Percentiles rank a stretch among this genome's conserved stretches.
These are phyloP conservation scores for Carposina sasakii DNA, from an alignment of 1,140 invertebrate genomes.

Conservation along the genomic window DNA sequence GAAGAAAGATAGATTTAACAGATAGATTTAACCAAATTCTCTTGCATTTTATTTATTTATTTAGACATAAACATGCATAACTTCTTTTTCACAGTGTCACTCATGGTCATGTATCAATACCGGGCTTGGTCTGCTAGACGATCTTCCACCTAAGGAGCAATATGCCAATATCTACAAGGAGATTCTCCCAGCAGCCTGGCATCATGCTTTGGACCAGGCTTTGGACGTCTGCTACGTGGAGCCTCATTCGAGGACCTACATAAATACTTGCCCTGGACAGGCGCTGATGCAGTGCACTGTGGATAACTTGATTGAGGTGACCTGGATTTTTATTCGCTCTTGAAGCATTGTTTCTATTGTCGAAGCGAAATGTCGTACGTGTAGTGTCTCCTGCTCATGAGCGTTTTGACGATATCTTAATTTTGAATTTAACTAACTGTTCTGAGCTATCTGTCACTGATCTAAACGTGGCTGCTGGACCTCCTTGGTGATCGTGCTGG, in stretches of 20 bases:
- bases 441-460: no score
- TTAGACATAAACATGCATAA: no score
- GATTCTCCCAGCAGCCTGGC: conserved; percentile 34
- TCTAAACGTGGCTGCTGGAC: no score
- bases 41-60: no score
- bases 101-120: conserved; percentile 47
- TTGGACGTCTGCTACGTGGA: conserved; percentile 36
- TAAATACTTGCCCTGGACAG: conserved; percentile 49
- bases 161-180: conserved; percentile 17
- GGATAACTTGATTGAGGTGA: conserved; percentile 42
- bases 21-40: no score
- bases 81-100: conserved; percentile 41
- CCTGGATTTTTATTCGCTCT: no score
- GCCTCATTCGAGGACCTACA: conserved; percentile 31
- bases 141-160: conserved; percentile 27
- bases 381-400: no score
- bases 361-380: no score
- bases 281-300: conserved; percentile 47
- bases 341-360: no score
- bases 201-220: conserved; percentile 19
- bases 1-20: background rate
- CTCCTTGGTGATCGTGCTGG: no score
- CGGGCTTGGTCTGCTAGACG: conserved; percentile 36
- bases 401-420: no score
- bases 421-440: conserved; percentile 7